Conservation (phyloP, 2,113 vertebrate species). For the Cyprinus carpio region DNA sequence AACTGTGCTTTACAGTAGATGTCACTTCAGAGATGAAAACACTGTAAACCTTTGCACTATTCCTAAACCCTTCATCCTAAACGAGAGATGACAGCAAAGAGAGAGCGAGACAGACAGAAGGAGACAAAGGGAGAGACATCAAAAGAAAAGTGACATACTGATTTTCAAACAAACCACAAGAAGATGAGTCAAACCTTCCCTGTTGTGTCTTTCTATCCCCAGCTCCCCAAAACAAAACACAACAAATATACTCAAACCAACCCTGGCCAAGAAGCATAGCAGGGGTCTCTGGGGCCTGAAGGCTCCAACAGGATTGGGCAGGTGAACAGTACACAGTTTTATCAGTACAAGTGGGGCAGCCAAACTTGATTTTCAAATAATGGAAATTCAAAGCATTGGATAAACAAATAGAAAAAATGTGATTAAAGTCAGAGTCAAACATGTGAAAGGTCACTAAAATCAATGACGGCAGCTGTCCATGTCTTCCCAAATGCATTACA, state of each 20-base stretch:
- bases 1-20: conserved; percentile 35
- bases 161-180: conserved; percentile 33
- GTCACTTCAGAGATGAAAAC: conserved; percentile 26
- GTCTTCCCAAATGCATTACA: neutral
- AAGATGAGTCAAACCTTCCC: conserved; percentile 7
- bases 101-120: conserved; percentile 13
- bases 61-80: conserved; percentile 30
- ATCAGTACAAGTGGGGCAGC: neutral
- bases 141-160: conserved; percentile 36
- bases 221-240: conserved; percentile 17
- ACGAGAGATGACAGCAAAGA: conserved; percentile 39
- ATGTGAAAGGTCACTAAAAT: conserved; percentile 25
- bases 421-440: neutral
- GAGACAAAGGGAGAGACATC: conserved; percentile 33
- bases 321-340: neutral
- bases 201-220: conserved; percentile 17
- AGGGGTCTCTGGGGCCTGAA: neutral
- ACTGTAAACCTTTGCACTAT: conserved; percentile 26
- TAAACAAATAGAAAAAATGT: neutral
- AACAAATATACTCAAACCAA: neutral
- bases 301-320: neutral
- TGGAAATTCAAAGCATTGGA: neutral
- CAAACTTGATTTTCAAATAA: conserved; percentile 3
- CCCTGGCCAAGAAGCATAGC: neutral
- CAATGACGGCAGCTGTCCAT: conserved; percentile 43